Evolutionary conservation across 2,113 vertebrate species (phyloP).

Genomic region (Nycticryphes semicollaris): DNA sequence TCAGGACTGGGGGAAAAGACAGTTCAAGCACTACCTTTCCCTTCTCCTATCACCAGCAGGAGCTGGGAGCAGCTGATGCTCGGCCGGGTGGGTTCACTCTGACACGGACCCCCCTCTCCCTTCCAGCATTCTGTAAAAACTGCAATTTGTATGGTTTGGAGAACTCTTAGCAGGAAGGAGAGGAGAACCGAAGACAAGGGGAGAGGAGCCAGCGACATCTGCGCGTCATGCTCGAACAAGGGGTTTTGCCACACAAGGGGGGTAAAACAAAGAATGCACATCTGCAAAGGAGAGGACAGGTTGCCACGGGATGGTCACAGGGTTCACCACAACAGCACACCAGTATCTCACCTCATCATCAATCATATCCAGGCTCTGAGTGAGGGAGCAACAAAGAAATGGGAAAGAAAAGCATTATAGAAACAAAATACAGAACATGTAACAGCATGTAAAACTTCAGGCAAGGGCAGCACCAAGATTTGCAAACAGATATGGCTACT

Average conservation of each 20-base stretch:
- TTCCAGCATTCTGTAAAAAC: neutral
- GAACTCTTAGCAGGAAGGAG: neutral
- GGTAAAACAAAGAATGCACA: neutral
- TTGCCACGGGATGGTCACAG: neutral
- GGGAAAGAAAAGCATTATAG: conserved; percentile 75
- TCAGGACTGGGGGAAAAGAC: neutral
- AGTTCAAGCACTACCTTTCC: neutral
- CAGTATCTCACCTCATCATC: conserved; percentile 94
- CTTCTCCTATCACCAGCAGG: neutral
- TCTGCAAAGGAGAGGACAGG: neutral
- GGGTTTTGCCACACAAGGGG: neutral
- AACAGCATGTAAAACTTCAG: conserved; percentile 45
- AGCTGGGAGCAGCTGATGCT: neutral
- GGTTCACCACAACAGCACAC: conserved; percentile 31
- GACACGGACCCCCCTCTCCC: neutral
- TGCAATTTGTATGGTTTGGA: neutral
- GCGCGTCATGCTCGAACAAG: neutral
- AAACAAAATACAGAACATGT: conserved; percentile 51
- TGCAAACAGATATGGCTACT: conserved; percentile 6
- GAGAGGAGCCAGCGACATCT: neutral
- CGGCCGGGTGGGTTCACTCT: neutral
- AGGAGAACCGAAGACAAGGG: neutral
- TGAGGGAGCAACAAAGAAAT: conserved; percentile 80
- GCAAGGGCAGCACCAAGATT: conserved; percentile 30
- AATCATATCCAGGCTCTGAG: conserved; percentile 99